Conservation (phyloP, 2,797 vertebrate genomes). For the Platalea minor region DNA sequence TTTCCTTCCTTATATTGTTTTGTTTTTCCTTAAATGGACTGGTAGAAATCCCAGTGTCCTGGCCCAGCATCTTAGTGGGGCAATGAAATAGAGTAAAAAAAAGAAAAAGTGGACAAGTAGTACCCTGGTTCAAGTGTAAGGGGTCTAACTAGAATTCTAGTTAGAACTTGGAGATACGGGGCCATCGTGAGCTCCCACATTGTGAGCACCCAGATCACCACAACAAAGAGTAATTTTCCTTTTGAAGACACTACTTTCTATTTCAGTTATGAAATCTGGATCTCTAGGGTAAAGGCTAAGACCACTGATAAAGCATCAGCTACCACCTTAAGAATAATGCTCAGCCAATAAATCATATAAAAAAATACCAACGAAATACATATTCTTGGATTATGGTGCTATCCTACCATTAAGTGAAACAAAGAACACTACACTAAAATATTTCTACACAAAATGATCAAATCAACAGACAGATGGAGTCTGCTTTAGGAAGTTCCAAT, state of each 20-base stretch:
- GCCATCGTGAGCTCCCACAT: background rate
- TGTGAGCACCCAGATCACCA: slow-evolving; percentile 11
- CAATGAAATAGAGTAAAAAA: slow-evolving; percentile 67
- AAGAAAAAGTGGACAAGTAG: slow-evolving; percentile 64
- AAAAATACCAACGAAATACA: background rate
- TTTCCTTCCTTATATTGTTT: slow-evolving; percentile 66
- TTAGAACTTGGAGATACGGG: slow-evolving; percentile 24
- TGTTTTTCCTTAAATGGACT: slow-evolving; percentile 69
- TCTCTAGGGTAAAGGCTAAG: background rate
- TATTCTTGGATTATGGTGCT: background rate
- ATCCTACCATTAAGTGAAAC: background rate
- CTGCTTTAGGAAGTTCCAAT: background rate
- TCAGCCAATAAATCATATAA: background rate
- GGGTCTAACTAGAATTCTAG: slow-evolving; percentile 57
- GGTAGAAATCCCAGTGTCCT: slow-evolving; percentile 68
- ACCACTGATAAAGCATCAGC: background rate
- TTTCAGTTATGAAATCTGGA: background rate
- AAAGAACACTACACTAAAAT: background rate
- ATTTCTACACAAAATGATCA: background rate
- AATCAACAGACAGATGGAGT: background rate
- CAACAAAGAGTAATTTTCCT: background rate
- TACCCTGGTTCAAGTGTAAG: slow-evolving; percentile 47
- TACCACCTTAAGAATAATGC: background rate
- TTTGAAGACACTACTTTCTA: background rate
- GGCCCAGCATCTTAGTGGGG: slow-evolving; percentile 68